These are phyloP conservation scores for Porites rus DNA, from an alignment of 92 coral and sea anemone genomes.

Conservation along the genomic window DNA sequence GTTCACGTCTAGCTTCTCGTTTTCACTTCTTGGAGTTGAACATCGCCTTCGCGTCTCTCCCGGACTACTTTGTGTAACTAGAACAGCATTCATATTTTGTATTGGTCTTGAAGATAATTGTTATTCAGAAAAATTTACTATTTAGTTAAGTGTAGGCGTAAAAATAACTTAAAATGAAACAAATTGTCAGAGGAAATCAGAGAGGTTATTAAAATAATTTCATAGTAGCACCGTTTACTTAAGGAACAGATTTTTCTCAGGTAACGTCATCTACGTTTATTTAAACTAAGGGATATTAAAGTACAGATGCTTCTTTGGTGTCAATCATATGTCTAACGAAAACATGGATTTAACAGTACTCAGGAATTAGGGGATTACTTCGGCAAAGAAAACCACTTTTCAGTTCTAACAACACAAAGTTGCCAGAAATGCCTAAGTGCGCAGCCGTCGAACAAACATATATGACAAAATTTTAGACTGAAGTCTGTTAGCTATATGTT, in stretches of 20 bases:
- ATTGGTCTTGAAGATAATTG: background rate
- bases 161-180: background rate
- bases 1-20: background rate
- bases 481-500: too few relatives aligned
- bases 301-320: background rate
- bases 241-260: slow-evolving; percentile 10
- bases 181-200: background rate
- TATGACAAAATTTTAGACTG: too few relatives aligned
- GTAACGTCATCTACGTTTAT: slow-evolving; percentile 33
- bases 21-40: background rate
- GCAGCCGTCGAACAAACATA: too few relatives aligned
- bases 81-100: too few relatives aligned
- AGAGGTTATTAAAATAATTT: slow-evolving; percentile 27
- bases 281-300: slow-evolving; percentile 10
- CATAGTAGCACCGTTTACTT: slow-evolving; percentile 28
- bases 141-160: background rate
- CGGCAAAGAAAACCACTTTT: too few relatives aligned
- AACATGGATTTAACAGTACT: background rate
- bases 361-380: too few relatives aligned
- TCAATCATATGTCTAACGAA: slow-evolving; percentile 12
- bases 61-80: background rate
- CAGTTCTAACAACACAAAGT: too few relatives aligned
- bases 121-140: background rate
- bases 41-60: background rate
- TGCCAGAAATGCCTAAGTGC: too few relatives aligned